Conservation (phyloP, 2,797 vertebrate species). For the Argya squamiceps region DNA sequence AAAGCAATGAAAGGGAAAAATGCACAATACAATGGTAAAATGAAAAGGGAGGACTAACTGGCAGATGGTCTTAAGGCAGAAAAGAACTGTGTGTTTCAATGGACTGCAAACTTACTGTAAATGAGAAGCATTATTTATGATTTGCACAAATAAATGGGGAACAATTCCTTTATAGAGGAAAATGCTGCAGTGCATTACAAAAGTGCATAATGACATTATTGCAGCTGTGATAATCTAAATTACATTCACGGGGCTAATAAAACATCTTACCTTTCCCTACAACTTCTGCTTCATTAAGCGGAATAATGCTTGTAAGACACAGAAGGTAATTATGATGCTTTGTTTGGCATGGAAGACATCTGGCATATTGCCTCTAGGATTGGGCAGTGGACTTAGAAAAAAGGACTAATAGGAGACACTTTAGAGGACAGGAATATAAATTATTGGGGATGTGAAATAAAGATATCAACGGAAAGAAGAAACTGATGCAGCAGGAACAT, state of each 20-base stretch:
- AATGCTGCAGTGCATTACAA: background rate
- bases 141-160: background rate
- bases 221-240: constrained; percentile 33
- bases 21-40: background rate
- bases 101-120: background rate
- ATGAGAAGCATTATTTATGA: background rate
- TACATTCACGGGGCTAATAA: constrained; percentile 36
- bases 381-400: background rate
- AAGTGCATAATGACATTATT: constrained; percentile 3
- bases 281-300: constrained; percentile 5
- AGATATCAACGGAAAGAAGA: background rate
- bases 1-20: background rate
- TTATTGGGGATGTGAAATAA: background rate
- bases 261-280: constrained; percentile 8
- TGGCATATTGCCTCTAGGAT: background rate
- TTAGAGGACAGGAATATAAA: background rate
- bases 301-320: constrained; percentile 48
- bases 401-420: background rate
- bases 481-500: background rate
- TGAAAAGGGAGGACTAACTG: background rate
- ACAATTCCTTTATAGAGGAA: background rate
- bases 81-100: background rate
- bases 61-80: background rate
- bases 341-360: constrained; percentile 20
- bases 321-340: constrained; percentile 23